Conservation (phyloP, 2,797 vertebrate genomes). For the Eospalax fontanierii region DNA sequence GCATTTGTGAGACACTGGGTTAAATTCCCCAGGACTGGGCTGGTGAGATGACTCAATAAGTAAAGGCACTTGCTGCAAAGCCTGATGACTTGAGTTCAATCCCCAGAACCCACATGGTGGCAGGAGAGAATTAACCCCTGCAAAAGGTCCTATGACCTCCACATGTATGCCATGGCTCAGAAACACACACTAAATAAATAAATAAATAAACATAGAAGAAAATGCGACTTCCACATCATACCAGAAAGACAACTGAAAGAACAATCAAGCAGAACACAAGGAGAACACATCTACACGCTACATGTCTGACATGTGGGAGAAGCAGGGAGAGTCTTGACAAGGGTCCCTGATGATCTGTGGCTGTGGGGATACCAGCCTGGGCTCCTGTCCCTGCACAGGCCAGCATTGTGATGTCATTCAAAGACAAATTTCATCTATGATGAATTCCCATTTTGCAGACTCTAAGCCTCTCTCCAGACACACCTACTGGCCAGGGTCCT, state of each 20-base stretch:
- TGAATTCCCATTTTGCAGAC: not conserved
- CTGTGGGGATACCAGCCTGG: not conserved
- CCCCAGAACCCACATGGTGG: not conserved
- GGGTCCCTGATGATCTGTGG: not conserved
- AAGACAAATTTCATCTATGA: not conserved
- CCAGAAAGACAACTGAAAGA: not conserved
- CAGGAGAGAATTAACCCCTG: not conserved
- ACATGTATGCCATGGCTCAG: too few species aligned
- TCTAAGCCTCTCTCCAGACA: not conserved
- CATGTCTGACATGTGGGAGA: rapidly evolving
- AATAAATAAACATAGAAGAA: not conserved
- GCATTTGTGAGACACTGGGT: not conserved
- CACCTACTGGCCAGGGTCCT: not conserved
- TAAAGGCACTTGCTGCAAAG: not conserved
- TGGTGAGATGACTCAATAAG: too few species aligned
- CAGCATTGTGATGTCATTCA: rapidly evolving
- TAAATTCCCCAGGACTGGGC: not conserved
- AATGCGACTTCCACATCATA: not conserved
- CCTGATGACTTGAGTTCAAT: not conserved
- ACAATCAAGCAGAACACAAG: rapidly evolving
- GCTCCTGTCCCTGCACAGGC: rapidly evolving
- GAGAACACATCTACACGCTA: rapidly evolving
- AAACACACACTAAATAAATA: not conserved
- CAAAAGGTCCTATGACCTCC: not conserved
- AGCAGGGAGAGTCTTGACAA: not conserved